These are phyloP conservation scores for Brenthis hecate DNA, from an alignment of 2,888 invertebrate species.

Conservation along the genomic window DNA sequence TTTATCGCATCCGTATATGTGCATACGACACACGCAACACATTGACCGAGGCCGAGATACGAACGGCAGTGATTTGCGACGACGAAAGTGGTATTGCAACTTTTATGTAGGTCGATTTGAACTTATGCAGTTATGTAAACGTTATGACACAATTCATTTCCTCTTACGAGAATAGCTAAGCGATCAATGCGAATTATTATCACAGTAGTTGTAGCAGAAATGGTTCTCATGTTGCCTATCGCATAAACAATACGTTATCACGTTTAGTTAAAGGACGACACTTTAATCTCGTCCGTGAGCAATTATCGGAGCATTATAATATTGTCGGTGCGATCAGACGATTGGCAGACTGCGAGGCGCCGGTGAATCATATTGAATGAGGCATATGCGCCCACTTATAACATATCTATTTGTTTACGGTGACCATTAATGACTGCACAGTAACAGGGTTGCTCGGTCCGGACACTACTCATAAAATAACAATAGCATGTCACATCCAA, in stretches of 20 bases:
- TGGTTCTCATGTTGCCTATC: background rate
- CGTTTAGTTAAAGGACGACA: slow-evolving; percentile 51
- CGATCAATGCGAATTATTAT: slow-evolving; percentile 8
- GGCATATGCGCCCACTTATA: slow-evolving; percentile 72
- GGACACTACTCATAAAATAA: slow-evolving; percentile 39
- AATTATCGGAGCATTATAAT: slow-evolving; percentile 72
- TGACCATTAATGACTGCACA: slow-evolving; percentile 71
- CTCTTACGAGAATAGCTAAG: slow-evolving; percentile 17
- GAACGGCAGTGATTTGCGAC: slow-evolving; percentile 78
- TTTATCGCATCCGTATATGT: slow-evolving; percentile 79
- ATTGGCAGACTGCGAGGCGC: slow-evolving; percentile 76
- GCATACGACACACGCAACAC: slow-evolving; percentile 78
- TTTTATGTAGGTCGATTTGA: slow-evolving; percentile 79
- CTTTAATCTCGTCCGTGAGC: slow-evolving; percentile 69
- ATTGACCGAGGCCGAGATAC: slow-evolving; percentile 81
- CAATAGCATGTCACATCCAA: background rate
- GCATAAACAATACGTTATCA: slow-evolving; percentile 35
- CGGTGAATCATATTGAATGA: slow-evolving; percentile 79
- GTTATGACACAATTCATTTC: slow-evolving; percentile 55
- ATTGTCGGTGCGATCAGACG: slow-evolving; percentile 73
- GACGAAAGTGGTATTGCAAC: slow-evolving; percentile 81
- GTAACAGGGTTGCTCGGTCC: slow-evolving; percentile 59
- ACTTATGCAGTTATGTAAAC: slow-evolving; percentile 65
- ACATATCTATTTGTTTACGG: slow-evolving; percentile 71
- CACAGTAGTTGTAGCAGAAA: background rate